Base-by-base conservation (phyloP, 2,888 invertebrate species). In the Pantelozetes paolii region DNA sequence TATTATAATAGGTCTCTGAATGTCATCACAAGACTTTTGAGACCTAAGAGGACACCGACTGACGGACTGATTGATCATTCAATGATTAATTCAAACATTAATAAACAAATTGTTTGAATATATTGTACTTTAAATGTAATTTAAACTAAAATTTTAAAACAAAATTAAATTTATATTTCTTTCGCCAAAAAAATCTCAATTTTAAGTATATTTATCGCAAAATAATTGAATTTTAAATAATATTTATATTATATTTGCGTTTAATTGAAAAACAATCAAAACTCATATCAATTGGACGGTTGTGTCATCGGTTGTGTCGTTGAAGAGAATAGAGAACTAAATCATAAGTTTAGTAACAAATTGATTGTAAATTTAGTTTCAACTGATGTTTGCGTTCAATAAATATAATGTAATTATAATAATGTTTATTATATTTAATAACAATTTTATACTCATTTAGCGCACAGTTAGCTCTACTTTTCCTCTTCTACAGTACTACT, bases 201-300 rank as follows among this genome's bases (percentile, higher is more conserved):
- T n/a, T 36, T 36, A 9, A 8, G 36, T 36, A 9, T 8, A 36
- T 36, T 36, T 36, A 9, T 36, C 36, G 36, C 36, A 5, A 57
- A 57, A 57, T 57, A 57, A 57, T 13, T 28, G 30, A 57, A 57
- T 30, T 54, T 9, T 54, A 23, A 20, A 36, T 36, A 9, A 36
- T 8, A 36, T 9, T 36, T 64, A 64, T 64, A 64, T 64, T 13
- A 64, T 20, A 18, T n/a, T 64, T 64, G 57, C 15, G n/a, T 64
- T 64, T 1, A 64, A 36, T 15, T 8, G 32, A 59, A 36, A 64
- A 20, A 64, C 62, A 64, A 64, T 64, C 13, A 28, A 18, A 45
- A 2, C 6, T 45, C 45, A 32, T 64, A 64, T 64, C 62, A 64
- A n/a, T 36, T 64, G 62, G 62, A 64, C 62, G 62, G 62, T 36